Base-by-base conservation (phyloP, 2,797 vertebrate genomes). In the Melanogrammus aeglefinus region DNA sequence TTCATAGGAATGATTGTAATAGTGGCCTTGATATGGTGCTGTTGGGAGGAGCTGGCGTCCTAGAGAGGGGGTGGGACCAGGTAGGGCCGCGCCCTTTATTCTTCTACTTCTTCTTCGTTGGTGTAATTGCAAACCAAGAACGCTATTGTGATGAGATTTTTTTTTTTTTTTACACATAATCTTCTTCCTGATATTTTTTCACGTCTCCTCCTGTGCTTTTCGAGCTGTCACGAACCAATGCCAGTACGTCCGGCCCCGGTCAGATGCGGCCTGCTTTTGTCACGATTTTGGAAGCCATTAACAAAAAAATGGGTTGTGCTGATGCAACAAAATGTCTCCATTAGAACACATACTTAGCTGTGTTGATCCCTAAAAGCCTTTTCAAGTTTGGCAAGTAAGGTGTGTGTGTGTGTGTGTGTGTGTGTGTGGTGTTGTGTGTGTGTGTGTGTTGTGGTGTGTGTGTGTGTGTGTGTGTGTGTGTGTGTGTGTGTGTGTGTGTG, bases 1-100 rank as follows among this genome's bases (percentile, higher is more conserved):
- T 93, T 96, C 85, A 93, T 96, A 95, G 96, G 95, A 94, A 94
- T 96, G 95, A 94, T 96, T 95, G 95, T 96, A 92, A 95, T 96
- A 93, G 92, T 95, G 94, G 95, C 95, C 91, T 94, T 96, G 94
- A 94, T 96, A 92, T 95, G 96, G 96, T 97, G 96, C 95, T 97
- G 96, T 95, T 96, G 95, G 96, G 95, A 95, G 86, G 96, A 97
- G 95, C 95, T 96, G 89, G 94, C 95, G 39, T 95, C 95, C 93
- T 96, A 96, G 94, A 72, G 70, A 72, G 33, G 31, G 33, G 33
- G 90, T 81, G 85, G 92, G 89, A 94, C 89, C 95, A 97, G 96
- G 96, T 97, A 97, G 87, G 94, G 92, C 90, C 93, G 90, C 89
- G 89, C 87, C 91, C 89, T 89, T 92, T 88, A 83, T 90, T 90